These are phyloP conservation scores for Monochamus saltuarius DNA, from an alignment of 1,140 invertebrate species.

Conservation along the genomic window DNA sequence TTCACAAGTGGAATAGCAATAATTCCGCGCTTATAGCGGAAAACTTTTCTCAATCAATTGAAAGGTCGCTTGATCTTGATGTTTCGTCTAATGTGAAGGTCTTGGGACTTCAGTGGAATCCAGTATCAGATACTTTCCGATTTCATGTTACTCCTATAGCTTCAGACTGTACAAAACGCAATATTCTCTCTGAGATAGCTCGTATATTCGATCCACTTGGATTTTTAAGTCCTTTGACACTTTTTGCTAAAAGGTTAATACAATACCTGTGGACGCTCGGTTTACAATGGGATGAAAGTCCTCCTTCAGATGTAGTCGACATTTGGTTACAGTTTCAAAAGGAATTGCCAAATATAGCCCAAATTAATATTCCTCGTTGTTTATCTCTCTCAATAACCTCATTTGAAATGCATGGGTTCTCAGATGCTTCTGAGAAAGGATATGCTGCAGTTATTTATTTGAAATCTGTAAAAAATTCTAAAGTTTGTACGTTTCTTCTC, in stretches of 20 bases:
- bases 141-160: neutral
- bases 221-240: conserved; percentile 41
- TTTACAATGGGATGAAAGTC: conserved; percentile 43
- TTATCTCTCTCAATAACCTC: neutral
- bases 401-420: conserved; percentile 42
- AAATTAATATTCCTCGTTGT: conserved; percentile 4
- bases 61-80: conserved; percentile 2
- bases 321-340: conserved; percentile 31
- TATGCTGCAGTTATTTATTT: conserved; percentile 28
- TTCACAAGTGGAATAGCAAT: conserved; percentile 9
- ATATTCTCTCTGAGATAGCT: conserved; percentile 40
- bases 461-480: neutral
- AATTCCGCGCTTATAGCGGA: neutral
- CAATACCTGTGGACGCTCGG: conserved; percentile 45
- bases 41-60: neutral
- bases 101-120: conserved; percentile 11
- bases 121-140: neutral
- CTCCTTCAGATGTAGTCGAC: conserved; percentile 25
- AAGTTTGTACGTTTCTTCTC: conserved; percentile 14
- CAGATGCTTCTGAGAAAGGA: conserved; percentile 38
- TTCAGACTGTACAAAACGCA: conserved; percentile 36
- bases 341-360: neutral
- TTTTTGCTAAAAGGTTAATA: conserved; percentile 44
- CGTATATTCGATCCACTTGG: conserved; percentile 45
- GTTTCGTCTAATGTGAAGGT: neutral